phyloP scores from a whole-genome alignment of 2,888 invertebrate species.

The Pristionchus exspectatus region DNA sequence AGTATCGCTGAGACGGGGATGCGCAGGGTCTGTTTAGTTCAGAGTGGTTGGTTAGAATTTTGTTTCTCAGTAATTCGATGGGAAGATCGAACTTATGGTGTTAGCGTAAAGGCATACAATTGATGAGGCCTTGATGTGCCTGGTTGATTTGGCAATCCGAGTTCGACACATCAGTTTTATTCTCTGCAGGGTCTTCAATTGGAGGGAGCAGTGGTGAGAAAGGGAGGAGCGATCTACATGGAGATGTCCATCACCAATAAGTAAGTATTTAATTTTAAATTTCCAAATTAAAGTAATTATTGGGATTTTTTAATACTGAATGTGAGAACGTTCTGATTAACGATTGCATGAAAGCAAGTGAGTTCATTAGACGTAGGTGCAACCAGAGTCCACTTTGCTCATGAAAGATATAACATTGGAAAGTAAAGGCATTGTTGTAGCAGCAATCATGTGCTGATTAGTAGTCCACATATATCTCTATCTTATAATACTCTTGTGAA shows the following conservation, averaged over 20 bases:
- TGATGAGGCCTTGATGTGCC: neutral
- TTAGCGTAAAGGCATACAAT: neutral
- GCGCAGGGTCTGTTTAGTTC: no score
- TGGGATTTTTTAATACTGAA: neutral
- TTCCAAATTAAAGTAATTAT: neutral
- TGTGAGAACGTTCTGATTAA: neutral
- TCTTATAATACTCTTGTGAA: neutral
- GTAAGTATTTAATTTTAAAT: slow-evolving; percentile 38
- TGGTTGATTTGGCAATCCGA: neutral
- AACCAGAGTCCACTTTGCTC: no score
- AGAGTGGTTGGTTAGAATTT: no score
- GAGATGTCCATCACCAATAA: slow-evolving; percentile 95
- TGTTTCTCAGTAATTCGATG: no score
- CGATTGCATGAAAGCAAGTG: neutral
- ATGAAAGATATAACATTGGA: no score
- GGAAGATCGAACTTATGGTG: neutral
- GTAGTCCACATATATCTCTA: neutral
- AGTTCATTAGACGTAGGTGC: no score
- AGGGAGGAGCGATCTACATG: slow-evolving; percentile 91
- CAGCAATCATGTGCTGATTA: no score
- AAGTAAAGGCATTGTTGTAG: no score
- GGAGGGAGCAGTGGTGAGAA: slow-evolving; percentile 91
- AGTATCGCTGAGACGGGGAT: no score
- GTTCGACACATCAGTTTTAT: slow-evolving; percentile 73
- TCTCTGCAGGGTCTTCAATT: slow-evolving; percentile 88